A percentile compares a stretch with the other conserved stretches of the same genome.
Conservation (phyloP, 2,888 invertebrate species). For the Tineola bisselliella region DNA sequence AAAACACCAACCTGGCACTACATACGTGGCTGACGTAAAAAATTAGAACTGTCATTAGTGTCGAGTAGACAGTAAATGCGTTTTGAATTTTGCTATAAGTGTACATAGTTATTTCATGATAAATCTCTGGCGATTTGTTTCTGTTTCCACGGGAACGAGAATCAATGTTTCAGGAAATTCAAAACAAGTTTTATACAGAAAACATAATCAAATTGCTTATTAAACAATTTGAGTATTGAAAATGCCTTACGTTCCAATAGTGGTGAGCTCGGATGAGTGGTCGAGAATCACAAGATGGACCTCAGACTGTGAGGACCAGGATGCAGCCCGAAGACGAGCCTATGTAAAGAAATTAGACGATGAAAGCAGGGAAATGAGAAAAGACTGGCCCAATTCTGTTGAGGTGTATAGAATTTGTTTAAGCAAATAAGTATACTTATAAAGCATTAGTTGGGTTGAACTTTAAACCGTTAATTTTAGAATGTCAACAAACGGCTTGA, state of each 20-base stretch:
- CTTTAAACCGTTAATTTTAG: constrained; percentile 29
- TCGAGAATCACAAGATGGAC: constrained; percentile 39
- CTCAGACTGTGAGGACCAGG: constrained; percentile 31
- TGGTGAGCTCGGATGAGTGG: constrained; percentile 40
- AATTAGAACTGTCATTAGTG: constrained; percentile 21
- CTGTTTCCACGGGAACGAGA: too few relatives aligned
- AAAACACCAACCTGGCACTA: constrained; percentile 67
- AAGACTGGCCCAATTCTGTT: constrained; percentile 52
- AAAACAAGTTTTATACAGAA: too few relatives aligned
- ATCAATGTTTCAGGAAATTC: too few relatives aligned
- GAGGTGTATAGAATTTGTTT: constrained; percentile 29
- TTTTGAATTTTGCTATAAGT: neutral
- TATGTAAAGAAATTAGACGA: constrained; percentile 35
- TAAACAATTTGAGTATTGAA: too few relatives aligned
- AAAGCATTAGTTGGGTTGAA: too few relatives aligned
- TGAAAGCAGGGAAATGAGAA: constrained; percentile 45
- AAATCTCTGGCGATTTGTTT: too few relatives aligned
- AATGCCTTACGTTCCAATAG: constrained; percentile 36
- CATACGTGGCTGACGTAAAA: constrained; percentile 70
- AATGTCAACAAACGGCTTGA: constrained; percentile 58
- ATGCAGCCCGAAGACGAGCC: constrained; percentile 33
- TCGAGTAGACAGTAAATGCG: constrained; percentile 26
- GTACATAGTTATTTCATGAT: too few relatives aligned
- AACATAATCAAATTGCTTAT: too few relatives aligned
- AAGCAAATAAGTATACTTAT: neutral